Evolutionary conservation across 2,888 invertebrate species (phyloP), one percentile per base, ranked within the genome.

Genomic region (Melanostoma scalare): DNA sequence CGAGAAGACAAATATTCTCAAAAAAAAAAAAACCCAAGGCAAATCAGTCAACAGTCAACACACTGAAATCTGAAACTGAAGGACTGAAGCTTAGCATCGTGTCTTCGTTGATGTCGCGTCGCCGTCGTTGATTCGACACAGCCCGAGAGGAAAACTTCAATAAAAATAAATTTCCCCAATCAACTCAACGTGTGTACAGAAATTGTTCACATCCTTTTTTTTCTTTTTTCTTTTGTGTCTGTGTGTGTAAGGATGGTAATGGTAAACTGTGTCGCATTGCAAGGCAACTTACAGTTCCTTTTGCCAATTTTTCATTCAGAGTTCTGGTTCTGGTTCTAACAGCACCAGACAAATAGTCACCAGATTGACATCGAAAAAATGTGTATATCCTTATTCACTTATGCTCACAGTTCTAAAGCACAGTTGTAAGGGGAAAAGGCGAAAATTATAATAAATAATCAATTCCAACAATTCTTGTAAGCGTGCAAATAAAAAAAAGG

Each of bases 231-330:
- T 33, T 67, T 6, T 31, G 3, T 48, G 3, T 9, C 20, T 44
- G 35, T 72, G 36, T 35, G 58, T 61, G 20, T 55, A 44, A 20
- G 50, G 48, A 10, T 40, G 8, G 10, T 1, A 44, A 40, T 10
- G 31, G 2, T 2, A 33, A 44, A 35, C 55, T 55, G 20, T 77
- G 68, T 78, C 77, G 67, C 67, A 72, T 61, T 44, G 55, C 31
- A 38, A 38, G 6, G 38, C 10, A 33, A 81, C 53, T 65, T 81
- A 48, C 72, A 55, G 55, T 68, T 74, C 68, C 69, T 58, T 80
- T 58, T 75, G 75, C 36, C 75, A 68, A 78, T 74, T 72, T 81
- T 81, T 81, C 81, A 81, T 81, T 81, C 73, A 78, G 61, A 61
- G 35, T 74, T 78, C 20, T 20, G 20, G 20, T 78, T 58, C 68